Evolutionary conservation across 2,113 vertebrate genomes (phyloP), one percentile per base, ranked within the genome.

Genomic region (Hydropotes inermis): DNA sequence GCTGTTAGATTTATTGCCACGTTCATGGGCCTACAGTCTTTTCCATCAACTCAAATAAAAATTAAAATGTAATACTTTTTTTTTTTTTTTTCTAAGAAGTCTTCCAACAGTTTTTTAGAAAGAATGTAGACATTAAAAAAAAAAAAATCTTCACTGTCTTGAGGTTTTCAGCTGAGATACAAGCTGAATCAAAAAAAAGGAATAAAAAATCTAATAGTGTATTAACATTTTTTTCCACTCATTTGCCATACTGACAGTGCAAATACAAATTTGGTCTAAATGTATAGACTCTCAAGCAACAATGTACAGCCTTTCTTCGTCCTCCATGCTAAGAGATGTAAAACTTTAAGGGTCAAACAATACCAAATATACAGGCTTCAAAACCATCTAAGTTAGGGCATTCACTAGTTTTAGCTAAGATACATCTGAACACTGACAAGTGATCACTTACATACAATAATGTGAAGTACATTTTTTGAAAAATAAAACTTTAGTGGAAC

Each of bases 41-140:
- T 93, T 57, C 2, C 45, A 94, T 90, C 13, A 70, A 61, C 33
- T 94, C 3, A 61, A 90, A 84, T 96, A 67, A 58, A 93, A 87
- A 67, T 67, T 93, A 84, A 91, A 82, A 4, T 45, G 61, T 1
- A 55, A 30, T 60, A 15, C 27, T 60, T n/a, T n/a, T n/a, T n/a
- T n/a, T n/a, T n/a, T n/a, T n/a, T n/a, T n/a, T n/a, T n/a, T n/a
- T n/a, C n/a, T n/a, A 98, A 98, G 97, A 98, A 98, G 98, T 99
- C 99, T 99, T 99, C 97, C 99, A 99, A 99, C 99, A 99, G 99
- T 99, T 99, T 99, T 99, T 99, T 99, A 99, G 99, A 99, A 99
- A 99, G 99, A 99, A 99, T 99, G 99, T 98, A 99, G 99, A 99
- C 99, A 99, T 99, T 99, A 61, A 97, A 99, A 99, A 99, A n/a